phyloP scores from a whole-genome alignment of 2,888 invertebrate species.

The Ditula angustiorana region DNA sequence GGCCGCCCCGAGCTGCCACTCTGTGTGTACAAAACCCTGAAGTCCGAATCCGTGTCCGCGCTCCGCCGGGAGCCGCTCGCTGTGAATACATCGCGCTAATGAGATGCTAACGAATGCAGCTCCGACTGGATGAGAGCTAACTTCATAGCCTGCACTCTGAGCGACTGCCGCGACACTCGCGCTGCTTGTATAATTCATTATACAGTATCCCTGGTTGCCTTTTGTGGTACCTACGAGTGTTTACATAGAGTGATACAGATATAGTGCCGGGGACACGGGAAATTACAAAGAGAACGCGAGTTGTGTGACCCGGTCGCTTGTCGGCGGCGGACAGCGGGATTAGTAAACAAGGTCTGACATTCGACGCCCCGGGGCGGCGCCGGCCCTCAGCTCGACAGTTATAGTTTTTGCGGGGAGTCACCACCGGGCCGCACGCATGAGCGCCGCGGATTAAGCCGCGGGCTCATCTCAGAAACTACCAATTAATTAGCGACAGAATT shows the following conservation, averaged over 20 bases:
- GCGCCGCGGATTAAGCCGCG: constrained; percentile 1
- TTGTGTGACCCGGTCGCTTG: not conserved
- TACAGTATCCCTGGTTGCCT: not conserved
- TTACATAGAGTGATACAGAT: too few species aligned
- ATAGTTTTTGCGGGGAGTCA: not conserved
- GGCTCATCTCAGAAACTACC: constrained; percentile 24
- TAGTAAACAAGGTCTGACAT: not conserved
- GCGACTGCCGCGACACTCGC: constrained; percentile 3
- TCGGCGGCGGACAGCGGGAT: not conserved
- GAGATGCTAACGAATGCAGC: constrained; percentile 16
- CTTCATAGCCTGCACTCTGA: not conserved
- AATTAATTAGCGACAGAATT: constrained; percentile 29
- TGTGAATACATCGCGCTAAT: constrained; percentile 9
- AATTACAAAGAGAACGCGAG: not conserved
- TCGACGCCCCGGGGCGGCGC: not conserved
- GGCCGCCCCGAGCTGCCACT: not conserved
- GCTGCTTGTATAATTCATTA: not conserved
- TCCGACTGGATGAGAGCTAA: not conserved
- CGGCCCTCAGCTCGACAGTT: not conserved
- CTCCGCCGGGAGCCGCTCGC: not conserved
- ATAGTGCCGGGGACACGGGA: too few species aligned
- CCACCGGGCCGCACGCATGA: not conserved
- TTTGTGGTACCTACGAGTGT: not conserved
- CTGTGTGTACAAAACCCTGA: not conserved
- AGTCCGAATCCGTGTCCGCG: not conserved